Evolutionary conservation across 2,113 vertebrate species (phyloP).

Genomic region (Salvelinus alpinus): DNA sequence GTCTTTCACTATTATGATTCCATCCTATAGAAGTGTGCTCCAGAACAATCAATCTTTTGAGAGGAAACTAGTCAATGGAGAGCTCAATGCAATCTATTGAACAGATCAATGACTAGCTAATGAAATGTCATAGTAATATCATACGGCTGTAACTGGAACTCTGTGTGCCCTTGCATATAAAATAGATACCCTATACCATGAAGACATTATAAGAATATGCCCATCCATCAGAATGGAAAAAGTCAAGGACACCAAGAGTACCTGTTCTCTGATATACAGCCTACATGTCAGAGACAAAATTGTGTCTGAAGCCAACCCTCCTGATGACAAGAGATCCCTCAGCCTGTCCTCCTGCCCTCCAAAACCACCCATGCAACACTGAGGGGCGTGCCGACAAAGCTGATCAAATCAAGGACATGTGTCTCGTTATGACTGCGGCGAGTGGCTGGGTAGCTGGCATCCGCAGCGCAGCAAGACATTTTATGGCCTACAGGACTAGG

Average conservation of each 20-base stretch:
- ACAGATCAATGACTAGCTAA: not conserved
- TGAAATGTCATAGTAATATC: not conserved
- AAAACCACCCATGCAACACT: not conserved
- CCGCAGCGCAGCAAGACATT: constrained; percentile 32
- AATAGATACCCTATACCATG: not conserved
- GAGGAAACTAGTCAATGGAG: not conserved
- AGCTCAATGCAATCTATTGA: not conserved
- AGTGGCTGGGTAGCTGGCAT: not conserved
- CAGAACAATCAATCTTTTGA: not conserved
- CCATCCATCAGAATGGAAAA: too few species aligned
- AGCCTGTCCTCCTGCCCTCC: constrained; percentile 19
- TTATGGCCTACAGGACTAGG: not conserved
- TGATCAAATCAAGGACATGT: constrained; percentile 61
- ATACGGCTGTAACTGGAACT: not conserved
- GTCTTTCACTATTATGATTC: too few species aligned
- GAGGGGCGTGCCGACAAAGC: constrained; percentile 26
- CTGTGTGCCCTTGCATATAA: not conserved
- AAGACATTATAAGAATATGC: too few species aligned
- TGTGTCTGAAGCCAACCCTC: not conserved
- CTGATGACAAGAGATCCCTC: not conserved
- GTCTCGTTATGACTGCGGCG: constrained; percentile 43
- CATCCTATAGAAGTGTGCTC: too few species aligned
- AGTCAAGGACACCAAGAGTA: not conserved
- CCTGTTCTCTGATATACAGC: too few species aligned
- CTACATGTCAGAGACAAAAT: too few species aligned